Conservation (phyloP, 2,888 invertebrate species). For the Orthonevra nobilis region DNA sequence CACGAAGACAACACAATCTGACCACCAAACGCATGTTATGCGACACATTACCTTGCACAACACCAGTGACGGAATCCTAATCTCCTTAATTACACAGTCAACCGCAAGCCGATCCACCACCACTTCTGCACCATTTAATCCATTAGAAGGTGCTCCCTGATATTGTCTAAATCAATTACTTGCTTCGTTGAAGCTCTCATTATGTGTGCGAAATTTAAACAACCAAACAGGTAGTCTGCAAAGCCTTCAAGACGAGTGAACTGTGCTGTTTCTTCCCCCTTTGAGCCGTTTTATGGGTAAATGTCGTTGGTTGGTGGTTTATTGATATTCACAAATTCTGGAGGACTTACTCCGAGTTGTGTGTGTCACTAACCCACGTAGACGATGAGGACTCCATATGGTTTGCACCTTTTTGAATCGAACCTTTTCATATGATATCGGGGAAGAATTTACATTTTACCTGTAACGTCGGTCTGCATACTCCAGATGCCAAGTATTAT, state of each 20-base stretch:
- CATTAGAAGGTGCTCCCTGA: slow-evolving; percentile 13
- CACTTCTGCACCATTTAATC: slow-evolving; percentile 47
- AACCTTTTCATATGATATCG: slow-evolving; percentile 17
- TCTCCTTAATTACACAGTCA: slow-evolving; percentile 31
- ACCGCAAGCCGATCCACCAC: slow-evolving; percentile 34
- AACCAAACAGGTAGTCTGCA: too few relatives aligned
- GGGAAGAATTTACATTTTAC: slow-evolving; percentile 32
- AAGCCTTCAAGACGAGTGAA: too few relatives aligned
- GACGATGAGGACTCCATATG: too few relatives aligned
- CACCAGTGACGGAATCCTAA: slow-evolving; percentile 14
- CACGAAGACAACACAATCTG: too few relatives aligned
- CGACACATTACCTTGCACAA: too few relatives aligned
- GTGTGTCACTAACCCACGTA: slow-evolving; percentile 21
- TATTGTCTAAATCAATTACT: slow-evolving; percentile 51
- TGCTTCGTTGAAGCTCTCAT: slow-evolving; percentile 30
- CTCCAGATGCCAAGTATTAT: slow-evolving; percentile 54
- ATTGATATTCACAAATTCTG: not conserved
- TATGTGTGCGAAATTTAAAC: not conserved
- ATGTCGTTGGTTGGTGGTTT: too few relatives aligned
- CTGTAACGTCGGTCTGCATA: slow-evolving; percentile 8
- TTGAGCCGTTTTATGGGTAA: too few relatives aligned
- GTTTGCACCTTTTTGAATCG: slow-evolving; percentile 52
- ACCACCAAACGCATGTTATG: too few relatives aligned
- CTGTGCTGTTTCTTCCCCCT: too few relatives aligned
- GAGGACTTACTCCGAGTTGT: too few relatives aligned